Base-by-base conservation (phyloP, 2,797 vertebrate species). In the Oophaga sylvatica region DNA sequence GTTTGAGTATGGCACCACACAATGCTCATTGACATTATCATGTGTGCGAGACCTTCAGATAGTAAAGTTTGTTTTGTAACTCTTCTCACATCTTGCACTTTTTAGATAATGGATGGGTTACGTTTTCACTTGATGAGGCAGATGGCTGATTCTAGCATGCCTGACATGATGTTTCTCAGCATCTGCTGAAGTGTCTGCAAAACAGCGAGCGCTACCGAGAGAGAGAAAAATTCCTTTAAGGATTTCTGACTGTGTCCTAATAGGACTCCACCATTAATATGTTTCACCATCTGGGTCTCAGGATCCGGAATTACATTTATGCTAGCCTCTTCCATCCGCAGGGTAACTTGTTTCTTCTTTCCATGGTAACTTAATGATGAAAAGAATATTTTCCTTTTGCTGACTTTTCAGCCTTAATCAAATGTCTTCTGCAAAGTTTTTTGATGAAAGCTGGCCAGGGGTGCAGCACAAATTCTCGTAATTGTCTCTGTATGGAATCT, bases 131-230 rank as follows among this genome's bases (percentile, higher is more conserved):
- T 71, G 90, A 53, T 57, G 65, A 91, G 90, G 82, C 89, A 92
- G 88, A 90, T 90, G 87, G 81, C 77, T 56, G 71, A 35, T 57
- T 90, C 80, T 88, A 80, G 41, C 29, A 35, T 85, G 63, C 86
- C 4, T 63, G 91, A 88, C 86, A 75, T 67, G 77, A 75, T 67
- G 77, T 82, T 92, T 90, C 83, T 86, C 75, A 90, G 78, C 84
- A 91, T 84, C 88, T 93, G 70, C 77, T 90, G 53, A 89, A 90
- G 80, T 90, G 60, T 62, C 73, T 11, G 89, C 91, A 91, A 78
- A 85, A 62, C 89, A 90, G 85, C 89, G 92, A 89, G 73, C 84
- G n/a, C 15, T 16, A 84, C 80, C 26, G 0, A 8, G 90, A 92
- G 91, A 67, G 65, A n/a, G 11, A 45, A 48, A 45, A 76, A 71